Percentiles rank a stretch among this genome's conserved stretches.
These are phyloP conservation scores for Dolomedes plantarius DNA, from an alignment of 2,888 invertebrate species.

Conservation along the genomic window DNA sequence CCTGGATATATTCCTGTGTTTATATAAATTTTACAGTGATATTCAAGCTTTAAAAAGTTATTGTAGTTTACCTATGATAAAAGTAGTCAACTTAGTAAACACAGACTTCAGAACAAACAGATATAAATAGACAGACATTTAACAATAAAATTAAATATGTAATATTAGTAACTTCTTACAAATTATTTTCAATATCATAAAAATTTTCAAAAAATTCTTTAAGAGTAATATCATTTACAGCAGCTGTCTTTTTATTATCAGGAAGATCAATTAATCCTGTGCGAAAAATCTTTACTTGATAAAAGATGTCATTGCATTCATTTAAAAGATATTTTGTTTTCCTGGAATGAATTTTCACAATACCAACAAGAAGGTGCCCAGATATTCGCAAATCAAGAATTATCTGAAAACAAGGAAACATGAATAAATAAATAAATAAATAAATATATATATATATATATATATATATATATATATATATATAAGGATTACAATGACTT, in stretches of 20 bases:
- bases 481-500: not conserved
- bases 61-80: too few relatives aligned
- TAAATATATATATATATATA: too few relatives aligned
- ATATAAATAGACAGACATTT: too few relatives aligned
- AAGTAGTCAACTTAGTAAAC: too few relatives aligned
- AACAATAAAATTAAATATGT: too few relatives aligned
- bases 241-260: slow-evolving; percentile 96
- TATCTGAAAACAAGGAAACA: slow-evolving; percentile 84
- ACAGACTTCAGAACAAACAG: too few relatives aligned
- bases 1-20: too few relatives aligned
- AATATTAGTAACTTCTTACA: slow-evolving; percentile 32
- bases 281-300: slow-evolving; percentile 99
- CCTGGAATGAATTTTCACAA: slow-evolving; percentile 97
- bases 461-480: too few relatives aligned
- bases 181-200: slow-evolving; percentile 83
- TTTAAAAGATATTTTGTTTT: slow-evolving; percentile 99
- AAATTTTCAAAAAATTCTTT: slow-evolving; percentile 91
- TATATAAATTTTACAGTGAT: too few relatives aligned
- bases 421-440: not conserved
- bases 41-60: too few relatives aligned
- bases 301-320: slow-evolving; percentile 99
- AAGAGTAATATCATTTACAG: slow-evolving; percentile 97
- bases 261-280: slow-evolving; percentile 97
- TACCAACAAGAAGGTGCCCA: slow-evolving; percentile 96
- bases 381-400: slow-evolving; percentile 99